A percentile compares a stretch with the other conserved stretches of the same genome.
Conservation (phyloP, 2,888 invertebrate genomes). For the Lysandra coridon region DNA sequence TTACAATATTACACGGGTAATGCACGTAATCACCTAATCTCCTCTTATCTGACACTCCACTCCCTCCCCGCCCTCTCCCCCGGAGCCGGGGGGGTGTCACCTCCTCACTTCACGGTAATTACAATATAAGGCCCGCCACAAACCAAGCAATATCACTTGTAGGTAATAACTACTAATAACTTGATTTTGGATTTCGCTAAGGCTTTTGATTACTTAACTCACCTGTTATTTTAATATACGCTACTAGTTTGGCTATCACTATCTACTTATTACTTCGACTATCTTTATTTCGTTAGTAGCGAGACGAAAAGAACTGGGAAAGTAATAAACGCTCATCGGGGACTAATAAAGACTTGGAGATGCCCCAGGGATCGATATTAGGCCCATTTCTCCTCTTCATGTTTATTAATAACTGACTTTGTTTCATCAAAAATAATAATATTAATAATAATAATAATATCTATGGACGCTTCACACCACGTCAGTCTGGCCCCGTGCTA, state of each 20-base stretch:
- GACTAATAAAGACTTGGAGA: slow-evolving; percentile 3
- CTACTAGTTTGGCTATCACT: neutral
- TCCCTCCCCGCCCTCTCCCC: neutral
- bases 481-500: too few species aligned
- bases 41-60: slow-evolving; percentile 24
- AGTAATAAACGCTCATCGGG: slow-evolving; percentile 9
- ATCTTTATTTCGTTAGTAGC: neutral
- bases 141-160: neutral
- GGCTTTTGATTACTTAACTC: neutral
- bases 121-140: slow-evolving; percentile 18
- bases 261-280: neutral
- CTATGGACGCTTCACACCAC: too few species aligned
- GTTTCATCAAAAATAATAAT: neutral
- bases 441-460: too few species aligned
- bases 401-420: neutral
- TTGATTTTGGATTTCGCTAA: neutral
- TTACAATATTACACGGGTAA: slow-evolving; percentile 26
- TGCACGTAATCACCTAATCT: slow-evolving; percentile 26
- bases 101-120: slow-evolving; percentile 21
- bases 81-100: neutral
- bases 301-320: neutral
- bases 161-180: neutral
- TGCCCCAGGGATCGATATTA: slow-evolving; percentile 16
- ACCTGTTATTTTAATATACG: neutral
- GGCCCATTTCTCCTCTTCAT: slow-evolving; percentile 9